Conservation (phyloP, 2,113 vertebrate genomes). For the Acinonyx jubatus region DNA sequence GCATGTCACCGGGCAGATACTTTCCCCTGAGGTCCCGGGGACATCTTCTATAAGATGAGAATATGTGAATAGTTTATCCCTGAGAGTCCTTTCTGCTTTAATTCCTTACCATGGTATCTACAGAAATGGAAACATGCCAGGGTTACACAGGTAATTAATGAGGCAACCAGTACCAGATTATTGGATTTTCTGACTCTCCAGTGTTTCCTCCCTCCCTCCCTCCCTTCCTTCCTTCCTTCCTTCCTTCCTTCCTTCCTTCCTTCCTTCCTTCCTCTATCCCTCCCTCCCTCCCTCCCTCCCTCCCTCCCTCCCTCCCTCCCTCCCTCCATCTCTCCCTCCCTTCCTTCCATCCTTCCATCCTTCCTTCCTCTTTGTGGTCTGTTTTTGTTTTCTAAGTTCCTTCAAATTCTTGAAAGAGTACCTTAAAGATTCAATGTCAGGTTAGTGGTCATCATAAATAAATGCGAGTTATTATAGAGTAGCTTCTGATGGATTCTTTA, state of each 20-base stretch:
- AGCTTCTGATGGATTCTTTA: not conserved
- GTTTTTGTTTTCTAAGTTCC: not conserved
- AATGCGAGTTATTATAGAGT: not conserved
- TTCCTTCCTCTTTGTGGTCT: not conserved
- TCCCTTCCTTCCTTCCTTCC: no score
- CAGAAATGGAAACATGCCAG: not conserved
- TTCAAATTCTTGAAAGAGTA: not conserved
- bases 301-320: not conserved
- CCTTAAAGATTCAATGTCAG: not conserved
- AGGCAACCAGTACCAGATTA: not conserved
- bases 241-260: not conserved
- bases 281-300: not conserved
- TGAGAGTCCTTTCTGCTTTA: not conserved
- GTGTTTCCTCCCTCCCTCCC: not conserved
- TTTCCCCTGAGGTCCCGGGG: not conserved
- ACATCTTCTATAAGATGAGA: not conserved
- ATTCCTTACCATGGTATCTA: not conserved
- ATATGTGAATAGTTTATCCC: not conserved
- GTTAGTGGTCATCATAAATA: not conserved
- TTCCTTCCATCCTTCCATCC: not conserved
- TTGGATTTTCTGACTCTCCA: not conserved
- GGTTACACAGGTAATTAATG: not conserved
- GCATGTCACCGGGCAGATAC: not conserved
- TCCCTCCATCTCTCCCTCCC: not conserved
- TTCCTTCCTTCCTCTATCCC: not conserved